Base-by-base conservation (phyloP, 1,140 invertebrate species). In the Myzus persicae region DNA sequence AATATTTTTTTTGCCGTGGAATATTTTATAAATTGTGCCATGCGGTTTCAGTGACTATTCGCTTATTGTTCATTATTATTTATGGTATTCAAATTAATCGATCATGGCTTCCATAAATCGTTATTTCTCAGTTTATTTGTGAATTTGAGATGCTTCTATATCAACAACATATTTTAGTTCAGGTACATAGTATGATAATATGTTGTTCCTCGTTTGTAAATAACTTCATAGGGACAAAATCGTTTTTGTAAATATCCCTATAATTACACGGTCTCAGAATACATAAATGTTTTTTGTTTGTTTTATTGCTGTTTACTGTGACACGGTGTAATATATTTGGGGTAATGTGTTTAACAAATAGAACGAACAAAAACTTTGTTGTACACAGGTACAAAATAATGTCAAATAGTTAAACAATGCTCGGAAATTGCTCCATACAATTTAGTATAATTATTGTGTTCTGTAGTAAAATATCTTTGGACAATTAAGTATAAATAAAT, bases 271-370 rank as follows among this genome's bases (percentile, higher is more conserved):
- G 59, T 84, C 26, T 84, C 40, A 4, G 40, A 84, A 40, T 40
- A 40, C 40, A 84, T 42, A 26, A 26, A 40, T 46, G 26, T 87
- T 87, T 42, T 87, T 87, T 87, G 40, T 87, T 87, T 44, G 84
- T 46, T 87, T 31, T 87, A n/a, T 87, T 36, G 31, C 84, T 44
- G 42, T 87, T 87, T 87, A n/a, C 84, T 31, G 84, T 87, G 40
- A 42, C 38, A 40, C 36, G 1, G 81, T 36, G 24, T 87, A 46
- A 42, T 87, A 24, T 87, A 42, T 87, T 31, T 87, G 14, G 26
- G n/a, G 42, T 87, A n/a, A 44, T n/a, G 18, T n/a, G 85, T 87
- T 46, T 36, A 87, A 87, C 85, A 46, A 87, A 46, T n/a, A 20
- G 31, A 36, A 42, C 81, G 5, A 40, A 31, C 42, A 87, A 14